Conservation (phyloP, 2,113 vertebrate species). For the Polyodon spathula region DNA sequence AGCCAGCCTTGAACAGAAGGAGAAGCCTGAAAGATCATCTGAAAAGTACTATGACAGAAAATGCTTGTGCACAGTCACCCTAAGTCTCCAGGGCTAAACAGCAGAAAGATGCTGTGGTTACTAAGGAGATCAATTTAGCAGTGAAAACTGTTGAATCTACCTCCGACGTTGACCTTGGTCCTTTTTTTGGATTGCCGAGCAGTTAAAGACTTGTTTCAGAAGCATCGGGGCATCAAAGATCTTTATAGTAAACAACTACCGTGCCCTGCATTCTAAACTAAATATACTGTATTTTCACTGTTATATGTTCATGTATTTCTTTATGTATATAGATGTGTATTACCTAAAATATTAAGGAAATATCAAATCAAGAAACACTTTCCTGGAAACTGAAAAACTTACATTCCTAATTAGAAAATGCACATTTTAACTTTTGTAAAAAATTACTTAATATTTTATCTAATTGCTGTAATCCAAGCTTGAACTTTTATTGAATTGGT, state of each 20-base stretch:
- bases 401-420: too few relatives aligned
- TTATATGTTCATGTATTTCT: background rate
- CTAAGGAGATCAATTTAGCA: slow-evolving; percentile 73
- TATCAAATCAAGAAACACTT: too few relatives aligned
- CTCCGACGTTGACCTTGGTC: slow-evolving; percentile 68
- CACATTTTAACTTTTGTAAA: too few relatives aligned
- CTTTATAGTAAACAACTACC: slow-evolving; percentile 73
- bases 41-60: slow-evolving; percentile 76
- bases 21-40: slow-evolving; percentile 72
- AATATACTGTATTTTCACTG: background rate
- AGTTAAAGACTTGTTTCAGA: slow-evolving; percentile 80
- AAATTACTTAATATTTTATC: too few relatives aligned
- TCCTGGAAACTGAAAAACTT: too few relatives aligned
- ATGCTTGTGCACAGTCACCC: slow-evolving; percentile 60
- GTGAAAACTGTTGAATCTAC: slow-evolving; percentile 55
- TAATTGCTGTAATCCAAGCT: too few relatives aligned
- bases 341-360: too few relatives aligned
- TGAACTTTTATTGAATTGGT: too few relatives aligned
- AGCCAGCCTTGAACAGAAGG: slow-evolving; percentile 27
- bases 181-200: slow-evolving; percentile 87
- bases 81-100: slow-evolving; percentile 56
- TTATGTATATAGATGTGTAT: background rate
- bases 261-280: background rate
- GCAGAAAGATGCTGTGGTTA: slow-evolving; percentile 68
- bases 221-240: slow-evolving; percentile 70